phyloP scores from a whole-genome alignment of 2,797 vertebrate species.

The Anniella stebbinsi region DNA sequence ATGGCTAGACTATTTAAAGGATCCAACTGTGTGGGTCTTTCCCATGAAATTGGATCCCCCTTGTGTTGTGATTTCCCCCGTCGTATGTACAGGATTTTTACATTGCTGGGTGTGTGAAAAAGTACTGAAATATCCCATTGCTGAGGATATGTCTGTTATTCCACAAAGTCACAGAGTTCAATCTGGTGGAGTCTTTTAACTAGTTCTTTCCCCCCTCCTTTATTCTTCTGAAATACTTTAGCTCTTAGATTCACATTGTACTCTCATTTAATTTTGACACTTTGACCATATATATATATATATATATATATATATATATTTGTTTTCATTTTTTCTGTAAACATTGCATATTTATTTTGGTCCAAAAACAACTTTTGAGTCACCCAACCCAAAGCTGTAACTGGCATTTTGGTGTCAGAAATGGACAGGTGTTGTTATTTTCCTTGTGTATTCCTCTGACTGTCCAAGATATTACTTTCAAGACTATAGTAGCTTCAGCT shows the following conservation, averaged over 20 bases:
- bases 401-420: background rate
- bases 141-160: background rate
- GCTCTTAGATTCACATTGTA: background rate
- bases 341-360: background rate
- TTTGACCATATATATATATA: background rate
- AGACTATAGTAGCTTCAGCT: background rate
- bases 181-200: background rate
- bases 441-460: background rate
- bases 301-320: too few relatives aligned
- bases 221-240: background rate
- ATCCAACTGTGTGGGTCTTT: background rate
- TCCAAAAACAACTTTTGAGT: background rate
- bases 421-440: background rate
- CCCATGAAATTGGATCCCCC: too few relatives aligned
- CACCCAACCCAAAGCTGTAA: background rate
- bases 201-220: background rate
- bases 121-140: background rate
- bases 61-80: background rate
- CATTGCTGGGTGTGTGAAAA: background rate
- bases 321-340: background rate
- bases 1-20: background rate
- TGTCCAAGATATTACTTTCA: background rate
- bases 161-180: background rate
- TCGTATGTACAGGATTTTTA: background rate
- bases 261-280: background rate